phyloP scores from a whole-genome alignment of 2,113 vertebrate genomes.

The Neotoma lepida region DNA sequence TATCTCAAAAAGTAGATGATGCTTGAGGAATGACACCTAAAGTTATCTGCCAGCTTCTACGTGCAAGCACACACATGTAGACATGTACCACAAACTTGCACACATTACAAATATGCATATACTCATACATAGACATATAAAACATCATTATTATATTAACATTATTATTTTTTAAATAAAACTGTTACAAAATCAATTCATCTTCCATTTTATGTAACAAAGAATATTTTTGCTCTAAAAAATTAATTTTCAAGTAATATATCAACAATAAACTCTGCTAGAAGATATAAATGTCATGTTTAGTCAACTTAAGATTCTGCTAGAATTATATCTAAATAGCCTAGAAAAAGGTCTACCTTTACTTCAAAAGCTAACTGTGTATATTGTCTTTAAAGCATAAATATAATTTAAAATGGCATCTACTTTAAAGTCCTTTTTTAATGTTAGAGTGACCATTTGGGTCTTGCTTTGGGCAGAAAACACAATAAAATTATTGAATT shows the following conservation, averaged over 20 bases:
- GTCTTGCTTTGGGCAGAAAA: slow-evolving; percentile 31
- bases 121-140: neutral
- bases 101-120: neutral
- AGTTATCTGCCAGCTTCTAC: neutral
- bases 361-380: slow-evolving; percentile 12
- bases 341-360: neutral
- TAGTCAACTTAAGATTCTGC: neutral
- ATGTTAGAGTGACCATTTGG: neutral
- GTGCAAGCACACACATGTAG: neutral
- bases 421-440: neutral
- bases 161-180: neutral
- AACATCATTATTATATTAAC: neutral
- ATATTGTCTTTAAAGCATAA: slow-evolving; percentile 42
- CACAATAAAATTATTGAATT: slow-evolving; percentile 19
- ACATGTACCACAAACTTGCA: neutral
- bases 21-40: neutral
- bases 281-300: slow-evolving; percentile 40
- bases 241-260: slow-evolving; percentile 20
- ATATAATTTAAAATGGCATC: slow-evolving; percentile 31
- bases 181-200: neutral
- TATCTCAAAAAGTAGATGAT: neutral
- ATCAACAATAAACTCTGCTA: neutral
- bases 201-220: neutral
- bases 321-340: slow-evolving; percentile 16
- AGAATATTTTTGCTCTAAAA: neutral